Evolutionary conservation across 2,888 invertebrate species (phyloP).

Genomic region (Nezara viridula): DNA sequence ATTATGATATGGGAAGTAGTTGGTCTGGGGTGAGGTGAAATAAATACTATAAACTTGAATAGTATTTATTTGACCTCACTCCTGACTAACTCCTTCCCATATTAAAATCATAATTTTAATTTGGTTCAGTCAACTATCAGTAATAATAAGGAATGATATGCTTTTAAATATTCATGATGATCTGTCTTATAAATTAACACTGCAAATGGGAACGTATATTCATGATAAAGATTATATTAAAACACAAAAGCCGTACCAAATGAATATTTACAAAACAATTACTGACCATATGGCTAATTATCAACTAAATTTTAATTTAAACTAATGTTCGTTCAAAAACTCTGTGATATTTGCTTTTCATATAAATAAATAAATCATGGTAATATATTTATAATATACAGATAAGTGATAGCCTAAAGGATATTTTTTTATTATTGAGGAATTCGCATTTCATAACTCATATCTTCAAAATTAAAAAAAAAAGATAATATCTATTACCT

Average conservation of each 20-base stretch:
- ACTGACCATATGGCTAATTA: neutral
- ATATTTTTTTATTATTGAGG: neutral
- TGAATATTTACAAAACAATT: neutral
- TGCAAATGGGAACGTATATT: neutral
- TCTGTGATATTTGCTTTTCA: conserved; percentile 11
- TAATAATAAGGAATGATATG: too few relatives aligned
- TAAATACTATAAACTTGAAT: too few relatives aligned
- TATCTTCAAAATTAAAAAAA: too few relatives aligned
- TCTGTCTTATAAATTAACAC: neutral
- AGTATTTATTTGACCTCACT: too few relatives aligned
- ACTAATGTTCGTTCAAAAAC: neutral
- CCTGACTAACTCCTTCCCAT: too few relatives aligned
- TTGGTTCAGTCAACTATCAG: neutral
- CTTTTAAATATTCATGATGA: too few relatives aligned
- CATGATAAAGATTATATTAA: neutral
- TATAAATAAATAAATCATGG: neutral
- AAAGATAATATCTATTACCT: too few relatives aligned
- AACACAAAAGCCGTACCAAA: neutral
- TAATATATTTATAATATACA: neutral
- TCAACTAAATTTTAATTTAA: neutral
- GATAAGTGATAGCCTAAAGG: neutral
- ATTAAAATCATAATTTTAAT: neutral
- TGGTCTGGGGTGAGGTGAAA: too few relatives aligned
- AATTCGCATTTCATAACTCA: neutral
- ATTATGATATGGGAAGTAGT: too few relatives aligned